Evolutionary conservation across 1,140 invertebrate species (phyloP).

Genomic region (Anagrus nilaparvatae): DNA sequence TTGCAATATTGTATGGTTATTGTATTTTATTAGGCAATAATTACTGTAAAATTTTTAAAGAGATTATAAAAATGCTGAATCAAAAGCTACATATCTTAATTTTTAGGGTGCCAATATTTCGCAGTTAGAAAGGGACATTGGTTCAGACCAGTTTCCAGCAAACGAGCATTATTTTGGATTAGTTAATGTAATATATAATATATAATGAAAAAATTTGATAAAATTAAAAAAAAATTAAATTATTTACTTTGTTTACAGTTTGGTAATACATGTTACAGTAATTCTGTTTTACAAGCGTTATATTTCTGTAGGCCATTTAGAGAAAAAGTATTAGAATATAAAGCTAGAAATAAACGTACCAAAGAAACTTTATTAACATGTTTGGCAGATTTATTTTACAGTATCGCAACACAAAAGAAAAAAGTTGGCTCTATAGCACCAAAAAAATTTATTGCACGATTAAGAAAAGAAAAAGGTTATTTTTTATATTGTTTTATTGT

Average conservation of each 20-base stretch:
- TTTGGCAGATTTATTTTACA: slow-evolving; percentile 96
- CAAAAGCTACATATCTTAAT: no score
- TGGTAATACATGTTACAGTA: slow-evolving; percentile 99
- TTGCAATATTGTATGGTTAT: no score
- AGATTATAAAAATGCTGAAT: no score
- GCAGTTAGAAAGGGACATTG: slow-evolving; percentile 95
- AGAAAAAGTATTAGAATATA: slow-evolving; percentile 97
- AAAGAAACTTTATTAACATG: slow-evolving; percentile 97
- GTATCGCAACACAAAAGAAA: slow-evolving; percentile 98
- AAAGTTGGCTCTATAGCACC: slow-evolving; percentile 99
- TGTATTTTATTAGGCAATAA: no score
- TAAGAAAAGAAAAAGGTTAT: slow-evolving; percentile 96
- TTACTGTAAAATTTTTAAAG: no score
- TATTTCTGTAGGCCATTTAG: slow-evolving; percentile 99
- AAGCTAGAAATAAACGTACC: slow-evolving; percentile 92
- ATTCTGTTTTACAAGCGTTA: slow-evolving; percentile 97
- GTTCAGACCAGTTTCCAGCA: slow-evolving; percentile 90
- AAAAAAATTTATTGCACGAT: slow-evolving; percentile 96
- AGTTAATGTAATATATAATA: slow-evolving; percentile 81
- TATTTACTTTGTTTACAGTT: slow-evolving; percentile 63
- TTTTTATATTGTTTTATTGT: not conserved
- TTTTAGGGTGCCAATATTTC: slow-evolving; percentile 92
- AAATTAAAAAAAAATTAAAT: slow-evolving; percentile 11
- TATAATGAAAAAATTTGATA: no score
- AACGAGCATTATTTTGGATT: slow-evolving; percentile 99